These are phyloP conservation scores for Apteryx mantelli DNA, from an alignment of 2,113 vertebrate genomes.

Conservation along the genomic window DNA sequence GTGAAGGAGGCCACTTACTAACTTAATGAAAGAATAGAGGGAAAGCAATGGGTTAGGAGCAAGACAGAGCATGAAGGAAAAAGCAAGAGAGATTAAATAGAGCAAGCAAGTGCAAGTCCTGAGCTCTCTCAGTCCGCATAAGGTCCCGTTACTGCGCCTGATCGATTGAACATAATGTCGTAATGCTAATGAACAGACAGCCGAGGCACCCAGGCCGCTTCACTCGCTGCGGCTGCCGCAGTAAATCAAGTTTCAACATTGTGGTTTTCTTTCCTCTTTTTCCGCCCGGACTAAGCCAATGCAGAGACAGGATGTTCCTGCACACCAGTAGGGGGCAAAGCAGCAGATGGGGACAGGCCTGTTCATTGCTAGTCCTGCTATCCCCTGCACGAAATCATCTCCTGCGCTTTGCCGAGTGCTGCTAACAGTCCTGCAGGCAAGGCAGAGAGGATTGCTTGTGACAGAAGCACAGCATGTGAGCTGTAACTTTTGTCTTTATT, in stretches of 20 bases:
- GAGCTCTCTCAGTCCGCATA: not conserved
- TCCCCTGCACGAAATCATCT: not conserved
- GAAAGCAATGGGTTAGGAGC: not conserved
- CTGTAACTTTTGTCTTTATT: not conserved
- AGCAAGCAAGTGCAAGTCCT: not conserved
- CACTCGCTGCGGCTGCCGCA: not conserved
- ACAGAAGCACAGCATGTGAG: not conserved
- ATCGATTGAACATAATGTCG: not conserved
- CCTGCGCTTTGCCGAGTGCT: not conserved
- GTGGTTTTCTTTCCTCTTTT: not conserved
- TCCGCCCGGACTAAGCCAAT: not conserved
- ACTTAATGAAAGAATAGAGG: not conserved
- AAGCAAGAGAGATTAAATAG: not conserved
- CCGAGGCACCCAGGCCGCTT: not conserved
- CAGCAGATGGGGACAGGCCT: not conserved
- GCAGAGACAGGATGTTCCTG: not conserved
- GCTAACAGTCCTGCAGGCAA: not conserved
- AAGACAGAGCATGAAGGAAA: not conserved
- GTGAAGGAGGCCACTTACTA: not conserved
- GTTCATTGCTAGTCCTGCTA: not conserved
- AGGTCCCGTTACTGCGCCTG: not conserved
- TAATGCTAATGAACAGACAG: not conserved
- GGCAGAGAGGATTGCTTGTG: not conserved
- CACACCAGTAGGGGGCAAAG: not conserved
- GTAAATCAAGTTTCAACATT: not conserved